A percentile compares a stretch with the other conserved stretches of the same genome.
phyloP scores from a whole-genome alignment of 2,888 invertebrate species.

The Stomorhina lunata region DNA sequence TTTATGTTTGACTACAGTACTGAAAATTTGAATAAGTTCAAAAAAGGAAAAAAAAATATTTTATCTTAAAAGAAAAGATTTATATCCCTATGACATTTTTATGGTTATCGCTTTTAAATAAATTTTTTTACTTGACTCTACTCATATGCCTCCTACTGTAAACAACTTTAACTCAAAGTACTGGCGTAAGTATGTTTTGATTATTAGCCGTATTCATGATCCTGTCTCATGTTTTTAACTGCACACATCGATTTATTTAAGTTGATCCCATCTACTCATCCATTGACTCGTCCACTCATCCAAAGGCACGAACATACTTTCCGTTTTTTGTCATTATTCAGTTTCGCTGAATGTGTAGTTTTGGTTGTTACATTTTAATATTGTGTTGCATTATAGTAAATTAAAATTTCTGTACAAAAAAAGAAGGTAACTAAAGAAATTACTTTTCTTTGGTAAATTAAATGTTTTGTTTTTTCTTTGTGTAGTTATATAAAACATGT shows the following conservation, averaged over 20 bases:
- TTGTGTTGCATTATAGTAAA: constrained; percentile 31
- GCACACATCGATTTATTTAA: constrained; percentile 32
- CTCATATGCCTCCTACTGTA: background rate
- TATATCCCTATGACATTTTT: background rate
- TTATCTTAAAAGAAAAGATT: background rate
- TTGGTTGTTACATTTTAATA: constrained; percentile 31
- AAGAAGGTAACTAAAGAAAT: constrained; percentile 1
- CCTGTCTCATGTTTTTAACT: constrained; percentile 22
- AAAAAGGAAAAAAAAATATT: background rate
- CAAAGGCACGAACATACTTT: background rate
- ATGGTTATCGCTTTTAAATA: no score
- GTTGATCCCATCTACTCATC: constrained; percentile 29
- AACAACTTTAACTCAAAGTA: background rate
- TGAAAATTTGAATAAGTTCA: background rate
- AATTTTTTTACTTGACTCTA: background rate
- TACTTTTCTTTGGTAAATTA: constrained; percentile 45
- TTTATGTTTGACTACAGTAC: background rate
- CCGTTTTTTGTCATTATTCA: constrained; percentile 37
- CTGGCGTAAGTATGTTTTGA: background rate
- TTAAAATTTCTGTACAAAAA: constrained; percentile 21
- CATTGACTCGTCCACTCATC: background rate
- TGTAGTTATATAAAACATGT: background rate
- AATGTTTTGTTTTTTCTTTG: constrained; percentile 31
- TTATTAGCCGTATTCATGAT: constrained; percentile 51
- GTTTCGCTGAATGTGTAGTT: background rate